phyloP scores from a whole-genome alignment of 2,797 vertebrate genomes.

The Acridotheres tristis region DNA sequence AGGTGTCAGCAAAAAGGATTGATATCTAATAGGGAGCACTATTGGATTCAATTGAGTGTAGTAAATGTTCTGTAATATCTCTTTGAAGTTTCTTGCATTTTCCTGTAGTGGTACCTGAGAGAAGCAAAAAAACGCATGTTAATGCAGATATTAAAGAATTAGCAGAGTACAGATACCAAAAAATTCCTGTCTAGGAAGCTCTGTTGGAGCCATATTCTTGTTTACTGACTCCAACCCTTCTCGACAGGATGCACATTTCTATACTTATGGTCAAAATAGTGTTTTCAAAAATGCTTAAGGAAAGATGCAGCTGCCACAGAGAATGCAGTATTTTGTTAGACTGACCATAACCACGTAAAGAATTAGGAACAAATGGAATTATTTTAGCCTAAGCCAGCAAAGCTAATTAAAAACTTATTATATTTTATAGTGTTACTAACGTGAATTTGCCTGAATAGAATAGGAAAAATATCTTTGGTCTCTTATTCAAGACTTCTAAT shows the following conservation, averaged over 20 bases:
- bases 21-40: neutral
- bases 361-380: conserved; percentile 42
- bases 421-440: neutral
- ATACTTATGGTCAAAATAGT: conserved; percentile 39
- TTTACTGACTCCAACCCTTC: conserved; percentile 40
- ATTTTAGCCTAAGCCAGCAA: conserved; percentile 32
- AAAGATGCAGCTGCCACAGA: conserved; percentile 23
- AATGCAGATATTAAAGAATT: conserved; percentile 45
- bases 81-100: conserved; percentile 15
- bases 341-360: conserved; percentile 12
- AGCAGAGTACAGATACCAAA: neutral
- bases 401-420: conserved; percentile 5
- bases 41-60: neutral
- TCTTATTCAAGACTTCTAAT: neutral
- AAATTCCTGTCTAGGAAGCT: neutral
- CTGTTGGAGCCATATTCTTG: conserved; percentile 10
- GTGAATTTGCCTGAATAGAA: neutral
- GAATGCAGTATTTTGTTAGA: conserved; percentile 26
- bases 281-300: conserved; percentile 39
- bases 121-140: conserved; percentile 26
- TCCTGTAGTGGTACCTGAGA: neutral
- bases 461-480: neutral
- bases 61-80: neutral
- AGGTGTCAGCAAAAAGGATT: conserved; percentile 1
- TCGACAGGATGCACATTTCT: conserved; percentile 46